These are phyloP conservation scores for Artibeus jamaicensis DNA, from an alignment of 2,797 vertebrate species.

Conservation along the genomic window DNA sequence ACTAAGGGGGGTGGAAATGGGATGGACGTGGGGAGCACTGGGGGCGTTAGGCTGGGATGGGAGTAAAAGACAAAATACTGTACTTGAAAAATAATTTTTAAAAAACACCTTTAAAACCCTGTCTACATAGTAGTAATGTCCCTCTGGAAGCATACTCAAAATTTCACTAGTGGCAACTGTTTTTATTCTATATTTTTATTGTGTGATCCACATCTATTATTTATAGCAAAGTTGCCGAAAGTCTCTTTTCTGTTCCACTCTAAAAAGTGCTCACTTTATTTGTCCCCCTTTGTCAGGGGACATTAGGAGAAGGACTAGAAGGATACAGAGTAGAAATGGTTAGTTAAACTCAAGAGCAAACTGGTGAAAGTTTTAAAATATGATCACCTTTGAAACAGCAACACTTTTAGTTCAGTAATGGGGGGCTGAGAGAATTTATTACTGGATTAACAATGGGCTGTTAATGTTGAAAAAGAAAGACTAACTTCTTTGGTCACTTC, in stretches of 20 bases:
- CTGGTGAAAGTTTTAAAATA: not conserved
- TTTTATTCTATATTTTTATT: conserved; percentile 34
- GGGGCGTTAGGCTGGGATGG: too few relatives aligned
- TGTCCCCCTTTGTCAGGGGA: not conserved
- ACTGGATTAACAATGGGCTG: not conserved
- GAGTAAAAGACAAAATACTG: too few relatives aligned
- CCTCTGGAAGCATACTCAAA: not conserved
- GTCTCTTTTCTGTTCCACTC: not conserved
- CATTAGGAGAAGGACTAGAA: not conserved
- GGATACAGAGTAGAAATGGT: not conserved
- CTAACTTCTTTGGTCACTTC: not conserved
- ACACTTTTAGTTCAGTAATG: not conserved
- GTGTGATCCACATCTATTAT: not conserved
- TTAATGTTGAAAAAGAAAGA: not conserved
- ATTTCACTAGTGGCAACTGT: not conserved
- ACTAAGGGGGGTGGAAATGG: too few relatives aligned
- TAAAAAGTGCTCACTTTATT: not conserved
- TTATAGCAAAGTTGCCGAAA: not conserved
- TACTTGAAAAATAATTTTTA: too few relatives aligned
- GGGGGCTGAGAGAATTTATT: not conserved
- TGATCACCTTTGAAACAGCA: not conserved
- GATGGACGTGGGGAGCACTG: too few relatives aligned
- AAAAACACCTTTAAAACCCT: not conserved
- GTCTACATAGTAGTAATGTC: not conserved
- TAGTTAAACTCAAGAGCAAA: not conserved